Evolutionary conservation across 2,797 vertebrate genomes (phyloP).

Genomic region (Calcarius lapponicus): DNA sequence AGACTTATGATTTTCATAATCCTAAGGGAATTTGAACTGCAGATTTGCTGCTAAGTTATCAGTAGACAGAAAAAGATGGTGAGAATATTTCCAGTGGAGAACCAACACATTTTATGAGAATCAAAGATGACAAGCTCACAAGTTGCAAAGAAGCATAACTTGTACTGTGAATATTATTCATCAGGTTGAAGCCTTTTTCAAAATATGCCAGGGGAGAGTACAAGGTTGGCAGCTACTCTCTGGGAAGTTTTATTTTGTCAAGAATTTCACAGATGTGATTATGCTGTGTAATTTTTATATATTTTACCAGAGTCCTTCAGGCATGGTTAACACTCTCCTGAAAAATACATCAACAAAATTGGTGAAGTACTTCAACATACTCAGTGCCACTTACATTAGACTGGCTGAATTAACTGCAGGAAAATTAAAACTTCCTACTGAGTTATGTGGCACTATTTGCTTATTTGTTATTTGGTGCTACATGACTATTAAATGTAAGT

Average conservation of each 20-base stretch:
- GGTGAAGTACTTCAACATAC: constrained; percentile 19
- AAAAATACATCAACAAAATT: constrained; percentile 43
- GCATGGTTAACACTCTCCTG: constrained; percentile 17
- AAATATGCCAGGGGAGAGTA: constrained; percentile 42
- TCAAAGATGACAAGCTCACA: constrained; percentile 60
- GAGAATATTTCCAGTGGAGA: constrained; percentile 33
- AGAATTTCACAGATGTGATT: constrained; percentile 62
- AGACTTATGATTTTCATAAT: background rate
- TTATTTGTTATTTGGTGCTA: background rate
- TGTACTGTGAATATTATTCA: constrained; percentile 41
- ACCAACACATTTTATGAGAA: constrained; percentile 31
- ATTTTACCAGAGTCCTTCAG: constrained; percentile 45
- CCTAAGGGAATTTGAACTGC: constrained; percentile 27
- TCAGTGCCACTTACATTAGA: background rate
- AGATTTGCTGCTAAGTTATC: background rate
- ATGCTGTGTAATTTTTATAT: constrained; percentile 50
- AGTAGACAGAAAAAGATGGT: constrained; percentile 6
- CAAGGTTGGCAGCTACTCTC: constrained; percentile 49
- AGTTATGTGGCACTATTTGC: background rate
- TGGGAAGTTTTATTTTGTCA: constrained; percentile 55
- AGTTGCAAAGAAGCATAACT: constrained; percentile 47
- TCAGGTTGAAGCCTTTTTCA: constrained; percentile 46
- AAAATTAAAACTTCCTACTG: background rate
- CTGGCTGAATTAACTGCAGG: background rate
- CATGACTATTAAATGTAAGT: background rate